phyloP scores from a whole-genome alignment of 1,140 invertebrate species.

The Solenopsis invicta region DNA sequence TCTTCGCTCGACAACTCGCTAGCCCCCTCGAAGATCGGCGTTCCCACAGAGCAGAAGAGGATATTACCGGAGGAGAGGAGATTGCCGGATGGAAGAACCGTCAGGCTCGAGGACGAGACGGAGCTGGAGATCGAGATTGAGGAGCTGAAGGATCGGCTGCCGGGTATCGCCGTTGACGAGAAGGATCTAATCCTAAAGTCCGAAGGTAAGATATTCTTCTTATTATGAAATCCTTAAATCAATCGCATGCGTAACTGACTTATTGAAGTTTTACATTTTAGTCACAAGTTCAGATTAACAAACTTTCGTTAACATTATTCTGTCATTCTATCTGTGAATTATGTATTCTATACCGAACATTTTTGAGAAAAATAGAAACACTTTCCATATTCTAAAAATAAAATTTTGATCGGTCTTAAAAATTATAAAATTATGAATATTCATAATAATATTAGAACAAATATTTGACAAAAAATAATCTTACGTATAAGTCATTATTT shows the following conservation, averaged over 20 bases:
- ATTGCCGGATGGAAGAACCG: constrained; percentile 33
- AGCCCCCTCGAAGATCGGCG: constrained; percentile 27
- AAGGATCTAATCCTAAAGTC: constrained; percentile 83
- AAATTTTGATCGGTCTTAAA: background rate
- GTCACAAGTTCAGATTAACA: background rate
- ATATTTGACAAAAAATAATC: background rate
- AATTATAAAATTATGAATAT: background rate
- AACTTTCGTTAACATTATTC: background rate
- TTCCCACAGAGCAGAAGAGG: constrained; percentile 22
- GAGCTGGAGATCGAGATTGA: constrained; percentile 79
- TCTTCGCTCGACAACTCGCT: constrained; percentile 10
- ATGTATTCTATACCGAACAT: background rate
- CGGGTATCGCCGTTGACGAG: constrained; percentile 81
- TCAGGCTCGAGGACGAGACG: constrained; percentile 51
- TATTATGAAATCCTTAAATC: constrained; percentile 1
- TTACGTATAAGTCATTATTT: background rate
- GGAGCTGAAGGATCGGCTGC: constrained; percentile 74
- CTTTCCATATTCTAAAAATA: background rate
- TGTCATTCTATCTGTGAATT: background rate
- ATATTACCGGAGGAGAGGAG: constrained; percentile 17
- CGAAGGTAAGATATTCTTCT: constrained; percentile 78
- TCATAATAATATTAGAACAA: background rate
- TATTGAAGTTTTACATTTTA: background rate
- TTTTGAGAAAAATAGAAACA: background rate
- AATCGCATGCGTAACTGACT: background rate